Evolutionary conservation across 2,888 invertebrate species (phyloP), one percentile per base, ranked within the genome.

Genomic region (Pristionchus maxplancki): DNA sequence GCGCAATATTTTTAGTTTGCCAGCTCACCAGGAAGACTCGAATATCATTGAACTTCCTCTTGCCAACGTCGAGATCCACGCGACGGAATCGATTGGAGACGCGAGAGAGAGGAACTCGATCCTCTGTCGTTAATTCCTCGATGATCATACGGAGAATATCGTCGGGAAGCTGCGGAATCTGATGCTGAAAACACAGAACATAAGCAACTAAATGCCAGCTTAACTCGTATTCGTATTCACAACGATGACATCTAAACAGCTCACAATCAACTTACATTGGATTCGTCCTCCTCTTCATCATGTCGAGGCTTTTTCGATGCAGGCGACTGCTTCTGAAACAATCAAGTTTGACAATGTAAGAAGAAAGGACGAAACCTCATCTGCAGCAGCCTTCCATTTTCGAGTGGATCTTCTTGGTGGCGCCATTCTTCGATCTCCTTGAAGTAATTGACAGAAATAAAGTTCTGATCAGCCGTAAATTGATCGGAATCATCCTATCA

Each of bases 141-240:
- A 71, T 20, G 71, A 71, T 71, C 13, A 71, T 37, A 40, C 71
- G 71, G 37, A 71, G 37, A 37, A 71, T 71, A 17, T 71, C 71
- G 15, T 71, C 71, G 31, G 71, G 71, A 6, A 71, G 24, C 31
- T 28, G 15, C 11, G 64, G 31, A 17, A 71, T 24, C 37, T 37
- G 37, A 40, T 0, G 31, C 71, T 71, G 37, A 37, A 24, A 37
- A 37, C 2, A 40, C 2, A 40, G 17, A 24, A 4, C 17, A 58
- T 58, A 4, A 2, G 17, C 3, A 20, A n/a, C 24, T 2, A 6
- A 53, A 53, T 6, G 5, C 6, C 17, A 53, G 53, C 20, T 11
- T 48, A 48, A 15, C 48, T 5, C 15, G 50, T 50, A 50, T 50
- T 20, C 50, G 1, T 3, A 5, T 3, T 15, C 1, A 48, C 4